Base-by-base conservation (phyloP, 2,797 vertebrate species). In the Sebastes hubbsi region DNA sequence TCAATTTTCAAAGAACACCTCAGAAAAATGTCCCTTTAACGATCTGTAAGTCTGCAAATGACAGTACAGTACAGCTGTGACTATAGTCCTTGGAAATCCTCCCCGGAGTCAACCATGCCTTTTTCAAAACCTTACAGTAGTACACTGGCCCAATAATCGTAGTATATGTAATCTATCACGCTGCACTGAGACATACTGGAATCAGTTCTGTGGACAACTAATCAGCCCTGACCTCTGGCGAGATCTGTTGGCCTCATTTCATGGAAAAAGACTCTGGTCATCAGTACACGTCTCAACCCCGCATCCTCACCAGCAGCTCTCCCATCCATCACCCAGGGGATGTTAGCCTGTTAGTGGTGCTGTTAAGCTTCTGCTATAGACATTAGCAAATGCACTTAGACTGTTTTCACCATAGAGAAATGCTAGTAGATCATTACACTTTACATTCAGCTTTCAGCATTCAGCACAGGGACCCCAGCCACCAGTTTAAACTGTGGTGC, bases 241-340 rank as follows among this genome's bases (percentile, higher is more conserved):
- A 85, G 63, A 69, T 25, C 32, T 58, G 54, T 67, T n/a, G 13
- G 61, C 38, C 59, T 83, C 22, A 78, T 87, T 89, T 84, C 72
- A 79, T 75, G 70, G 58, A 82, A 42, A 77, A 74, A 5, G 36
- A 67, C 64, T 54, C 25, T 13, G 74, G 70, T 30, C 55, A 85
- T 88, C 84, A 78, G 54, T 71, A 69, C 56, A 73, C 9, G 74
- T 80, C 84, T 87, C 61, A 68, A 58, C 64, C 58, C 10, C 4
- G 61, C 74, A 81, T 72, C 72, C 75, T 82, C 73, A 49, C 78
- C 89, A 72, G 62, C 56, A 81, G 77, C 83, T 77, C 82, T 83
- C 83, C 78, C 88, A 93, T 92, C 88, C 83, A 91, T 92, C 87
- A 91, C 82, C 38, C 84, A 22, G 72, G 73, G 61, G 68, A 91